Evolutionary conservation across 1,140 invertebrate genomes (phyloP).

Genomic region (Battus philenor): DNA sequence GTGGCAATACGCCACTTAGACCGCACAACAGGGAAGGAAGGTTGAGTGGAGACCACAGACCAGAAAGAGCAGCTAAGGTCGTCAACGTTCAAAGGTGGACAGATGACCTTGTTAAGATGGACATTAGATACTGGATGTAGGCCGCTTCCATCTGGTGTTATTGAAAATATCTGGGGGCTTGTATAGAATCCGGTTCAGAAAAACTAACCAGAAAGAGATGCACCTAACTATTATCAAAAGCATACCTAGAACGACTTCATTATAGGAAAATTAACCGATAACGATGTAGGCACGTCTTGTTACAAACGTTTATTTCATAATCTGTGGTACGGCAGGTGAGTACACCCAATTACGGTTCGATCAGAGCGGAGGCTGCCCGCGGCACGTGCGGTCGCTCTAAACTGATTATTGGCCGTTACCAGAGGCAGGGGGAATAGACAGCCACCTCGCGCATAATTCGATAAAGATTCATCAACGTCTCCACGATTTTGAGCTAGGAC

Average conservation of each 20-base stretch:
- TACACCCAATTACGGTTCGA: conserved; percentile 64
- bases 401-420: conserved; percentile 45
- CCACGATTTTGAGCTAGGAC: conserved; percentile 29
- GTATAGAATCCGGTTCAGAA: too few relatives aligned
- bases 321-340: conserved; percentile 51
- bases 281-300: conserved; percentile 16
- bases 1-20: too few relatives aligned
- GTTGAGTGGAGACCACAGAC: too few relatives aligned
- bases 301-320: conserved; percentile 45
- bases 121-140: too few relatives aligned
- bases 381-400: conserved; percentile 54
- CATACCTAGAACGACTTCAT: conserved; percentile 1
- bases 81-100: too few relatives aligned
- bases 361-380: conserved; percentile 41
- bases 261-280: conserved; percentile 18
- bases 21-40: too few relatives aligned
- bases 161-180: too few relatives aligned
- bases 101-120: too few relatives aligned
- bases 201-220: background rate
- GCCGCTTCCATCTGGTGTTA: too few relatives aligned
- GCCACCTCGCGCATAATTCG: conserved; percentile 43
- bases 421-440: conserved; percentile 17
- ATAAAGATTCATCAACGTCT: conserved; percentile 51
- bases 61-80: too few relatives aligned
- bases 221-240: conserved; percentile 11